Conservation (phyloP, 2,797 vertebrate species). For the Lemur catta region DNA sequence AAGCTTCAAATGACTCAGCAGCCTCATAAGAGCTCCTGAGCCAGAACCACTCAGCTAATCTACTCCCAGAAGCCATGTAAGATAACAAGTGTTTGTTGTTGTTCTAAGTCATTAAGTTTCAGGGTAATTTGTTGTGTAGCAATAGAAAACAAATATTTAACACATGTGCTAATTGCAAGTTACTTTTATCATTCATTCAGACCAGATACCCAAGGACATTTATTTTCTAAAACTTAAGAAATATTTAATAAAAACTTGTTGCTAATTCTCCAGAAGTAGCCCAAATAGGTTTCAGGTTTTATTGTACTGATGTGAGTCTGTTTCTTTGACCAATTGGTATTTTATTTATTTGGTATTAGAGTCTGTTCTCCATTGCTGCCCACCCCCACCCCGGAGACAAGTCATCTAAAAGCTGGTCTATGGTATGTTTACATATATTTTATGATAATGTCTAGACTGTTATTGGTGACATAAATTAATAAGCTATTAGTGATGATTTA, state of each 20-base stretch:
- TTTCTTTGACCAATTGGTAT: neutral
- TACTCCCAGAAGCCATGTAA: neutral
- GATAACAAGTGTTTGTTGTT: neutral
- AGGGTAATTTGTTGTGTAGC: neutral
- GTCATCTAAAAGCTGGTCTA: neutral
- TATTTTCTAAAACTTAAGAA: constrained; percentile 22
- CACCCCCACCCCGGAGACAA: neutral
- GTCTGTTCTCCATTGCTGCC: neutral
- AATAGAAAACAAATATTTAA: neutral
- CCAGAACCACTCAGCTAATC: neutral
- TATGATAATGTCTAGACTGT: neutral
- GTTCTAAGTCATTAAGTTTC: neutral
- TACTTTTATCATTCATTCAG: neutral
- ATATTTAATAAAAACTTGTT: neutral
- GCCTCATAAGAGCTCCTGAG: neutral
- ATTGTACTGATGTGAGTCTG: neutral
- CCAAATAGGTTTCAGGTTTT: neutral
- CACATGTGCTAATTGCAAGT: neutral
- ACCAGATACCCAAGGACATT: neutral
- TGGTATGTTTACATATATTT: neutral
- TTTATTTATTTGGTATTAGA: neutral
- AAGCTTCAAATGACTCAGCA: neutral
- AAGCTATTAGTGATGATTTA: neutral
- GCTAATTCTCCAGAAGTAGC: neutral
- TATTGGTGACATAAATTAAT: neutral